These are phyloP conservation scores for Antheraea pernyi DNA, from an alignment of 1,140 invertebrate species.

Conservation along the genomic window DNA sequence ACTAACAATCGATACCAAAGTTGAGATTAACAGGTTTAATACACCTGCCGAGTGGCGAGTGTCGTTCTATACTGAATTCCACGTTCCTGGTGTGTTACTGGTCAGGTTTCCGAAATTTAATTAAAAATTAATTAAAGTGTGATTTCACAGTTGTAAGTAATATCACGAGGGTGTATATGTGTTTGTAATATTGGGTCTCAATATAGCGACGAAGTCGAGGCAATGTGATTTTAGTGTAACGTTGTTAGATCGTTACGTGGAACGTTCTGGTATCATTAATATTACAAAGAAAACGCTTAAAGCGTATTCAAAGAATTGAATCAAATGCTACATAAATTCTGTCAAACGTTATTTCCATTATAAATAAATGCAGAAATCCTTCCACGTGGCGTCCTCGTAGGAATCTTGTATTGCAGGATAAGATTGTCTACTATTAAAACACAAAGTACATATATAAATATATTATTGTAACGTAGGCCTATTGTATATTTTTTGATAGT, in stretches of 20 bases:
- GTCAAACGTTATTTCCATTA: not conserved
- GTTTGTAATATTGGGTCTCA: constrained; percentile 54
- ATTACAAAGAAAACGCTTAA: no score
- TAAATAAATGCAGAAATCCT: not conserved
- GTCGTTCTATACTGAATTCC: not conserved
- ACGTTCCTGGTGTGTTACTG: not conserved
- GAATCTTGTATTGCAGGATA: constrained; percentile 31
- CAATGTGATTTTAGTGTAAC: constrained; percentile 45
- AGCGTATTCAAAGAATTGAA: not conserved
- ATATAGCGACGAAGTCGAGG: constrained; percentile 55
- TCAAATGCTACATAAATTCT: no score
- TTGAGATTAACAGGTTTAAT: constrained; percentile 1
- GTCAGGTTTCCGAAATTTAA: not conserved
- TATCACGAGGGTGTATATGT: constrained; percentile 6
- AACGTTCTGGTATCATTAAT: constrained; percentile 15
- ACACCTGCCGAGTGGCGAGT: no score
- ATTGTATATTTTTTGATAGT: constrained; percentile 27
- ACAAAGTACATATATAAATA: constrained; percentile 24
- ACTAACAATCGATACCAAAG: constrained; percentile 13
- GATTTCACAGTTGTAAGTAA: not conserved
- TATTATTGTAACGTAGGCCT: constrained; percentile 22
- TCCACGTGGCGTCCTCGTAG: not conserved
- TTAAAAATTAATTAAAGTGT: not conserved
- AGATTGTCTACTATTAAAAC: constrained; percentile 23
- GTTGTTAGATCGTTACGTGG: constrained; percentile 18